Evolutionary conservation across 2,113 vertebrate species (phyloP).

Genomic region (Verasper variegatus): DNA sequence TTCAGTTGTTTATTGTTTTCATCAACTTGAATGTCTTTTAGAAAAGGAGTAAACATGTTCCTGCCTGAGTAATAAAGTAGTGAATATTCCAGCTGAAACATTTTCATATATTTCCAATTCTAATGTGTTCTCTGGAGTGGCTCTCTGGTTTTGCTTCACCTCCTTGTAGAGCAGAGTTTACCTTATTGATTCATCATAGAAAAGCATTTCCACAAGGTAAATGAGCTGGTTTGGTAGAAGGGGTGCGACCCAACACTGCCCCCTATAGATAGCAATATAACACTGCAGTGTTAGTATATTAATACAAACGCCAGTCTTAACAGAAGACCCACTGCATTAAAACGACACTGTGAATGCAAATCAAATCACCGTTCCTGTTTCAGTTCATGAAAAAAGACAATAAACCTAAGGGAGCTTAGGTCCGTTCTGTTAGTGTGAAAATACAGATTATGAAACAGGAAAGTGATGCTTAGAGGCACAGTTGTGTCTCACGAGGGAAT

Average conservation of each 20-base stretch:
- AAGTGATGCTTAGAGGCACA: neutral
- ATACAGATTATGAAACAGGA: neutral
- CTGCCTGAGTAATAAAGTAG: neutral
- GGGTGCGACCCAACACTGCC: conserved; percentile 61
- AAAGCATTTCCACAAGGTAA: neutral
- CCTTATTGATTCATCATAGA: neutral
- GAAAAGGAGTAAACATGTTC: neutral
- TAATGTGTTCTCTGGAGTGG: neutral
- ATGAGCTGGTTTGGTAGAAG: neutral
- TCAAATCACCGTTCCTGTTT: conserved; percentile 12
- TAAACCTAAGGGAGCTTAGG: neutral
- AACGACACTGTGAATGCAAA: conserved; percentile 42
- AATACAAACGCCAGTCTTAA: neutral
- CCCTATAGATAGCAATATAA: conserved; percentile 35
- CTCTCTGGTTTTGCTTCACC: neutral
- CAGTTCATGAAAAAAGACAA: conserved; percentile 9
- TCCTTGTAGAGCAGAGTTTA: neutral
- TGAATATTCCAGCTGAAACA: neutral
- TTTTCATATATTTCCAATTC: neutral
- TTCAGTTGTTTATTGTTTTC: neutral
- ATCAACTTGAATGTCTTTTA: neutral
- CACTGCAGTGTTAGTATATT: neutral
- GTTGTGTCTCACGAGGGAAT: no score
- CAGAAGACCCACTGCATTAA: conserved; percentile 8
- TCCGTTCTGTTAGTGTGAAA: neutral